phyloP scores from a whole-genome alignment of 2,888 invertebrate species.

The Leuctra nigra region DNA sequence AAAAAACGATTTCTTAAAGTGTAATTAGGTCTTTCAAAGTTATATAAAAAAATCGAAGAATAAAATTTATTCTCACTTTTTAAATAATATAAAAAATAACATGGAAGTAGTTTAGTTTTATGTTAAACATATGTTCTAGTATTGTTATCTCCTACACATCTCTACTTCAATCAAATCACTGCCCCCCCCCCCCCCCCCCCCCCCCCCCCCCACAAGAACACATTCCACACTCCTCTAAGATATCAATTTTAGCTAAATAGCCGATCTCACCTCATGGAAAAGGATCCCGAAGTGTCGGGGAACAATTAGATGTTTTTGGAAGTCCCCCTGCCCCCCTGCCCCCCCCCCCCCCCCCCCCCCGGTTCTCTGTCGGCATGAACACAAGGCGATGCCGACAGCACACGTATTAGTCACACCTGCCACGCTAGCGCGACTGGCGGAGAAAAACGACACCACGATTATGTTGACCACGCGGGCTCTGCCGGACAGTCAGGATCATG shows the following conservation, averaged over 20 bases:
- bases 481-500: too few species aligned
- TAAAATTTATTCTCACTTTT: too few species aligned
- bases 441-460: neutral
- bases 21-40: too few species aligned
- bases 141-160: too few species aligned
- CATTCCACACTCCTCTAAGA: neutral
- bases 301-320: constrained; percentile 12
- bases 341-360: neutral
- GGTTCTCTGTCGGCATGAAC: neutral
- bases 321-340: neutral
- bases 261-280: neutral
- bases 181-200: neutral
- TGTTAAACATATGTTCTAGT: too few species aligned
- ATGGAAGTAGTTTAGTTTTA: too few species aligned
- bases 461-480: too few species aligned
- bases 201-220: too few species aligned
- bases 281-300: neutral
- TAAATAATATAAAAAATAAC: too few species aligned
- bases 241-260: neutral
- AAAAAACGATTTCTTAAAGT: too few species aligned
- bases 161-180: neutral
- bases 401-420: constrained; percentile 22
- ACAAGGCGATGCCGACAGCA: constrained; percentile 20
- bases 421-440: neutral
- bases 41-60: too few species aligned